A percentile compares a stretch with the other conserved stretches of the same genome.
phyloP scores from a whole-genome alignment of 2,797 vertebrate genomes.

The Rhinogobio ventralis region DNA sequence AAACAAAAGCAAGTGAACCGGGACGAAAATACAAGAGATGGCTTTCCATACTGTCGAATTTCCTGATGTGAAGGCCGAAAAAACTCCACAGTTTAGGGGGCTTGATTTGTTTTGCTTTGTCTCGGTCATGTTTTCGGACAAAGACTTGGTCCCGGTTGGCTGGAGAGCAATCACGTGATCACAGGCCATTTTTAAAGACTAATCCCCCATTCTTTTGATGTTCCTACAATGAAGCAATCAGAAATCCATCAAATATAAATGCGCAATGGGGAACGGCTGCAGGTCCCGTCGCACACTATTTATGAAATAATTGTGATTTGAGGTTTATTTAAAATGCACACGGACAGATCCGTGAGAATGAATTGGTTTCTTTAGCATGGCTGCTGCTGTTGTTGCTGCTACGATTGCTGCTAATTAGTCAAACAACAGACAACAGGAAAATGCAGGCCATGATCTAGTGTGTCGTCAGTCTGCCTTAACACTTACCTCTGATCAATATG shows the following conservation, averaged over 20 bases:
- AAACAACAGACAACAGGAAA: conserved; percentile 70
- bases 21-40: conserved; percentile 56
- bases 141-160: conserved; percentile 30
- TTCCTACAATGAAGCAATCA: background rate
- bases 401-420: conserved; percentile 85
- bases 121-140: background rate
- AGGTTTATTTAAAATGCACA: conserved; percentile 19
- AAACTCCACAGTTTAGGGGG: conserved; percentile 13
- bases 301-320: background rate
- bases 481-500: conserved; percentile 74
- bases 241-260: background rate
- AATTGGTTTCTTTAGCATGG: conserved; percentile 80
- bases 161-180: background rate
- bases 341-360: conserved; percentile 39
- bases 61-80: conserved; percentile 62
- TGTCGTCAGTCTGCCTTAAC: conserved; percentile 86
- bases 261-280: background rate
- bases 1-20: conserved; percentile 58
- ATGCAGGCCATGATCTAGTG: conserved; percentile 76
- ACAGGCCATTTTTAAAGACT: background rate
- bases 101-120: conserved; percentile 1
- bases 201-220: background rate
- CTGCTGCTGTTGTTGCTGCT: conserved; percentile 84
- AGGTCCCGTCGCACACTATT: background rate
- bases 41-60: conserved; percentile 65